Evolutionary conservation across 2,797 vertebrate genomes (phyloP), one percentile per base, ranked within the genome.

Genomic region (Bovichtus variegatus): DNA sequence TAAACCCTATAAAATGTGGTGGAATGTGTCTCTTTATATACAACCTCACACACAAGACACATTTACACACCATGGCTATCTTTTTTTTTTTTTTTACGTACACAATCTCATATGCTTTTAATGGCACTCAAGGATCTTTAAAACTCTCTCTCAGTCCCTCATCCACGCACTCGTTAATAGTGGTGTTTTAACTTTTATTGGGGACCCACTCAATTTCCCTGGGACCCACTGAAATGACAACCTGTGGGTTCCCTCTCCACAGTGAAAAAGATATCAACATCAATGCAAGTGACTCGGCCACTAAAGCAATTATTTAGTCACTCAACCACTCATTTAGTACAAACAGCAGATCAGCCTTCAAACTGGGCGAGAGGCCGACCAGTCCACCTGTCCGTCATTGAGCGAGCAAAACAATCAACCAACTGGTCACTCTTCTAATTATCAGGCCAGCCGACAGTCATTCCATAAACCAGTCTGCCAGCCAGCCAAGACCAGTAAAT

Each of bases 401-500:
- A 46, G 41, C 0, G 4, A 44, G 43, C 43, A 18, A 60, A 55
- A 62, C 55, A 27, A 36, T 49, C 21, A 38, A 25, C 29, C 25
- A 66, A 31, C 61, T 27, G 66, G 62, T 29, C 57, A 1, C 25
- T 29, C 7, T 2, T 63, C 21, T 10, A 15, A 7, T 55, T 31
- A 54, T 55, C 15, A 11, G 2, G 36, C 62, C 21, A 27, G 46
- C 60, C 57, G 12, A 21, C 29, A 51, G 62, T 29, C 74, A 59
- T 3, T 53, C 66, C 36, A 43, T 9, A 53, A 71, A 73, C 19
- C 71, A 64, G 47, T 44, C 66, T 12, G 57, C 31, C 78, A 69
- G 53, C 57, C 67, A 44, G 61, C 57, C 36, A 23, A 46, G 3
- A 76, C 40, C 72, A 88, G 79, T 71, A 66, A 76, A 79, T 64